A percentile compares a stretch with the other conserved stretches of the same genome.
phyloP scores from a whole-genome alignment of 2,113 vertebrate species.

The Vidua macroura region DNA sequence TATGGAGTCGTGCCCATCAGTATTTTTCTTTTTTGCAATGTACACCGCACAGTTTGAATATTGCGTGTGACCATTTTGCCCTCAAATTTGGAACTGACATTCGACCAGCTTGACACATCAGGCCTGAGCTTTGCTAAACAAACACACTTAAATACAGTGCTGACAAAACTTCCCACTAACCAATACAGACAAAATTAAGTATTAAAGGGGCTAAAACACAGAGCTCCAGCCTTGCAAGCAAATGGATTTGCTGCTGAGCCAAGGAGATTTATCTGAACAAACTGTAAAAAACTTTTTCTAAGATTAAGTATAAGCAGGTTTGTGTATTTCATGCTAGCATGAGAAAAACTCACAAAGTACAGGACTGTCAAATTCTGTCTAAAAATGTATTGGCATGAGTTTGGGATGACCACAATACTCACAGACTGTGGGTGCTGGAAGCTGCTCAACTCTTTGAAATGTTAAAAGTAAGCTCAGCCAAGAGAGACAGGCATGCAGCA shows the following conservation, averaged over 20 bases:
- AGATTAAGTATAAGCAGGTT: neutral
- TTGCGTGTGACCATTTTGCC: neutral
- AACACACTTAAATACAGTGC: neutral
- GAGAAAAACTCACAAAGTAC: neutral
- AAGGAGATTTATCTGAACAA: neutral
- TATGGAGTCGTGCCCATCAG: neutral
- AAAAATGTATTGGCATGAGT: neutral
- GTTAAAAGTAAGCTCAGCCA: neutral
- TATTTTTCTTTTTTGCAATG: neutral
- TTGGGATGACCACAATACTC: constrained; percentile 8
- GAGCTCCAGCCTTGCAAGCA: neutral
- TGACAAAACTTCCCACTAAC: neutral
- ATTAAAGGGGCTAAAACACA: neutral
- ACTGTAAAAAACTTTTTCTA: neutral
- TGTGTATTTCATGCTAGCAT: neutral
- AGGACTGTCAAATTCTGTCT: neutral
- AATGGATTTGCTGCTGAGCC: neutral
- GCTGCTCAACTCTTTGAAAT: constrained; percentile 7
- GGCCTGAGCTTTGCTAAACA: constrained; percentile 29
- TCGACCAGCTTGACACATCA: neutral
- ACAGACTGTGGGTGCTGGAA: neutral
- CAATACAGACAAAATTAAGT: neutral
- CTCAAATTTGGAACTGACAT: constrained; percentile 3
- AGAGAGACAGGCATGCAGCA: neutral
- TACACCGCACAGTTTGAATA: neutral